A percentile compares a stretch with the other conserved stretches of the same genome.
Conservation (phyloP, 1,140 invertebrate genomes). For the Magallana ariakensis region DNA sequence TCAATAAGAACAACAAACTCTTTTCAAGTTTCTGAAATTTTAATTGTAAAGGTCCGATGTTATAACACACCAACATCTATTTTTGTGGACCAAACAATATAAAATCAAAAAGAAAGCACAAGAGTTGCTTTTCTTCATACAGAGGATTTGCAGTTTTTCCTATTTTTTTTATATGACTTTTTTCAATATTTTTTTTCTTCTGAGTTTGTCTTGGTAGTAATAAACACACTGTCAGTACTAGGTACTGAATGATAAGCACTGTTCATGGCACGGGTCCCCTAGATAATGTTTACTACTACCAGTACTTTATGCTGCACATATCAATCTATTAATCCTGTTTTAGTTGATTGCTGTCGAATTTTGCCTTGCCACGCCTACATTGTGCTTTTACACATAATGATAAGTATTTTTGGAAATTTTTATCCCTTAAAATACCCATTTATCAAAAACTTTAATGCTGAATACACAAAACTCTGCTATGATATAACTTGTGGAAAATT, state of each 20-base stretch:
- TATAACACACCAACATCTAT: conserved; percentile 36
- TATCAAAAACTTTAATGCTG: not conserved
- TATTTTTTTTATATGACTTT: not conserved
- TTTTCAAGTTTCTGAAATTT: conserved; percentile 28
- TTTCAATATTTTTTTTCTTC: not conserved
- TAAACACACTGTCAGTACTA: conserved; percentile 6
- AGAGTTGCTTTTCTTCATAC: conserved; percentile 11
- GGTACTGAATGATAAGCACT: not conserved
- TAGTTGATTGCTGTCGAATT: conserved; percentile 53
- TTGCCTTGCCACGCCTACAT: conserved; percentile 49
- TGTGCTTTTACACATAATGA: not conserved
- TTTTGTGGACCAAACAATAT: conserved; percentile 26
- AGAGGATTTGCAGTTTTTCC: conserved; percentile 13
- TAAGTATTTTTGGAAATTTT: conserved; percentile 42
- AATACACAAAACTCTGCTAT: conserved; percentile 3
- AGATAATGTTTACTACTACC: not conserved
- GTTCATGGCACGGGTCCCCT: not conserved
- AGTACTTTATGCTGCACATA: not conserved
- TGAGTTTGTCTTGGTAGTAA: not conserved
- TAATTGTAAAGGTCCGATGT: conserved; percentile 36
- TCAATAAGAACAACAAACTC: not conserved
- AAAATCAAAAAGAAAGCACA: conserved; percentile 24
- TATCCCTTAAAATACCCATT: not conserved
- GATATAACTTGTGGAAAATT: conserved; percentile 38
- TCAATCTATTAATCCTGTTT: not conserved